Evolutionary conservation across 2,797 vertebrate genomes (phyloP), one percentile per base, ranked within the genome.

Genomic region (Phataginus tricuspis): DNA sequence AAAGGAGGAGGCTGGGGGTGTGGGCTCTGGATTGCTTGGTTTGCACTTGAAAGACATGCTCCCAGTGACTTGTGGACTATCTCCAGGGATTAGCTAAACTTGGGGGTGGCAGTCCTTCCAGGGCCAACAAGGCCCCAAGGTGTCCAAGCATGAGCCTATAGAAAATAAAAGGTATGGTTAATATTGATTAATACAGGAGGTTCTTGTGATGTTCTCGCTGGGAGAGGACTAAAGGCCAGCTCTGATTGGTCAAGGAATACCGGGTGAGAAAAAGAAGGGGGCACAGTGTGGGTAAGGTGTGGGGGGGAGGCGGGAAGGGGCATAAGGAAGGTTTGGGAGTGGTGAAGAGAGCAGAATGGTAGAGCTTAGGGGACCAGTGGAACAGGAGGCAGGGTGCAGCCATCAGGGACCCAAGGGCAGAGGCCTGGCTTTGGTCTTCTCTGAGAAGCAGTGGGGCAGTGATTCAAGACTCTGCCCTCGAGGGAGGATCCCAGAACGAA

Each of bases 21-120:
- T 14, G 34, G 19, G 57, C 21, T 75, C 85, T 34, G n/a, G 49
- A 23, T 1, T 11, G 53, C 45, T 6, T 29, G 19, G 14, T 51
- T 42, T 69, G 51, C 18, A 11, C 37, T 42, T 39, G 39, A 83
- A 23, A 61, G 72, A 29, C 3, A 2, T 18, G 4, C 45, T 27
- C 23, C 51, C 59, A 27, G 21, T 7, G 0, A 25, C 39, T 8
- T 5, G 42, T 0, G 0, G 1, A 66, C 66, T 42, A 3, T 23
- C 39, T 39, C 25, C 2, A 59, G 59, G 45, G 59, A 29, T 19
- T 13, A 29, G 5, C 68, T 64, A 11, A 79, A 1, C n/a, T 37
- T 1, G 61, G 68, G 8, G n/a, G 11, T 61, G 25, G 14, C 1
- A 1, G 39, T 66, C 49, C 53, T 64, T 61, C 13, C 4, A 2